Evolutionary conservation across 2,113 vertebrate species (phyloP), one percentile per base, ranked within the genome.

Genomic region (Boulengerochromis microlepis): DNA sequence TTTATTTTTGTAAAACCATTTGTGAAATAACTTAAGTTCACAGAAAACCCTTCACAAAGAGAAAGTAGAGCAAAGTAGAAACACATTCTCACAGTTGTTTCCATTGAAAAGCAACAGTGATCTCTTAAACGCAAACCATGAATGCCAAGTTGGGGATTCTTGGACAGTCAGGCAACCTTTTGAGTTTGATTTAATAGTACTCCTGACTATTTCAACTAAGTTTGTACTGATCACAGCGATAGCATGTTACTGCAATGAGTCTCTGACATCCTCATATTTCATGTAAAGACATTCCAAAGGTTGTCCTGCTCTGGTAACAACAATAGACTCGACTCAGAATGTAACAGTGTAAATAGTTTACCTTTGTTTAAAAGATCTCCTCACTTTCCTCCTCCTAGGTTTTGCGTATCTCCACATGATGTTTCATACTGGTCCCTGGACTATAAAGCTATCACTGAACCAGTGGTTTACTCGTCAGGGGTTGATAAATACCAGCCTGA

Each of bases 391-490:
- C 69, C 10, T 29, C 22, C 10, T 88, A 80, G 98, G 98, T 11
- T 96, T 98, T 16, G 97, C 99, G 35, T 99, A 99, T 54, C 95
- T 99, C 22, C 97, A 97, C 96, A 85, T 99, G 95, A 99, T 99
- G 98, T 98, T 99, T 91, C 97, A 99, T 91, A 99, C 99, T 0
- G 99, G 99, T n/a, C 98, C 98, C 0, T 98, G 98, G 95, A 98
- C 98, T 1, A 97, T 94, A 81, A 98, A 97, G 0, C 89, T 99
- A 86, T 95, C 96, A 0, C 94, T 96, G 42, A 86, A 97, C 81
- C 95, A 96, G 90, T 99, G 98, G 98, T 98, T 99, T 80, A 89
- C 99, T 88, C 98, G 99, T 1, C 98, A 99, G 96, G 97, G 97
- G 1, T 97, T 99, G 29, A 96, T 99, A 59, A 98, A 99, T 92